Evolutionary conservation across 30 jellyfish, hydroid and myxozoan genomes (phyloP), one percentile per base, ranked within the genome.

Genomic region (Clytia hemisphaerica): DNA sequence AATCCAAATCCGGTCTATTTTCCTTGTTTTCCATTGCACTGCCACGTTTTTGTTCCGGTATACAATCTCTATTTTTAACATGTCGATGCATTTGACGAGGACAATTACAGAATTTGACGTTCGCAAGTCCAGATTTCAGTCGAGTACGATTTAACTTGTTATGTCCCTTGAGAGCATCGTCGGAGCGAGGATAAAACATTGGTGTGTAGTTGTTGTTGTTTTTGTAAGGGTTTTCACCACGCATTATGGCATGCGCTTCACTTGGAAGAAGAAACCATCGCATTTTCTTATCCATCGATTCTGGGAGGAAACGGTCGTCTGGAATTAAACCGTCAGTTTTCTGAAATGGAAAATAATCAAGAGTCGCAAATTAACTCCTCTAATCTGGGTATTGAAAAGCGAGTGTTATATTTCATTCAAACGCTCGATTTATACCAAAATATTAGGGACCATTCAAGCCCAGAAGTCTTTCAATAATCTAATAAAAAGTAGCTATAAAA

Each of bases 261-360:
- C 86, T 51, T 14, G 95, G 95, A 42, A 74, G 61, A 19, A 83
- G 33, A 40, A 83, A 83, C 95, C 95, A 83, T 58, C 84, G 33
- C 67, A 47, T 34, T 34, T 57, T 38, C 37, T 75, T 85, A 4
- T 37, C 25, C 30, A 57, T 5, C 16, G 37, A n/a, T 4, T 6
- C 44, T 22, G 70, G 70, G 5, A 57, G 70, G 30, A 57, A 57
- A 9, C 4, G 14, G 7, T 26, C 7, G 16, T 45, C 30, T 9
- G 53, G 12, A 38, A 57, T 57, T 21, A 45, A 45, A n/a, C 38
- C 38, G 7, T 31, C 70, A 6, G 25, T 31, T 31, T 57, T 57
- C 70, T 57, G 30, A 28, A 57, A 57, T 22, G 30, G 15, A 57
- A 57, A 22, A 12, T 7, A 57, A 0, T 22, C 0, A 57, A 46